Base-by-base conservation (phyloP, 2,888 invertebrate species). In the Machimus rusticus region DNA sequence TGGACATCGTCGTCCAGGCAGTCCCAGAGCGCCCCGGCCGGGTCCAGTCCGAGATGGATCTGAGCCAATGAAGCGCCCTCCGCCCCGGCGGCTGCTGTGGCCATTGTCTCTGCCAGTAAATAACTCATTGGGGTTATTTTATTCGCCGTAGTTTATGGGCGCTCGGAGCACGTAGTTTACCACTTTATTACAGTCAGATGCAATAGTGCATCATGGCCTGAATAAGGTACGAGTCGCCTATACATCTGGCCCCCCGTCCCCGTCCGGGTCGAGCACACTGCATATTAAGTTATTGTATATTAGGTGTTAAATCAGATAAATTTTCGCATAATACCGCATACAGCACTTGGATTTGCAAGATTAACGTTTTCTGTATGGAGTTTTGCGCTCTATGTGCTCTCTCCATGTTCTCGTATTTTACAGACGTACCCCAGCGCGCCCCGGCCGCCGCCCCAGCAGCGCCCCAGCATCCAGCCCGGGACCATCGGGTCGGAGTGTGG, bases 231-330 rank as follows among this genome's bases (percentile, higher is more conserved):
- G 57, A 82, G 82, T 55, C 31, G n/a, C 37, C 86, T 86, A 86
- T 86, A 85, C 55, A 74, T 85, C 43, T 46, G 31, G 74, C 19
- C 12, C 6, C 43, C 43, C 4, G 14, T 16, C 16, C 43, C 43
- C 43, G 43, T 4, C 14, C 43, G 43, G 4, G 16, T 12, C 86
- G 55, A 86, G 79, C 86, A 78, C 86, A 86, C 76, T 81, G 87
- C 79, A 89, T 88, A 93, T 92, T 92, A 93, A 92, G 92, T 92
- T 93, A 93, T 93, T 92, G 93, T 93, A 93, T 93, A 93, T 93
- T 93, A 93, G 93, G 93, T 93, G 93, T 93, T 93, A 93, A 93
- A 93, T 93, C 93, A 93, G 93, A 93, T 93, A 93, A 93, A 93
- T 93, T 93, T 92, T 92, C 92, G 92, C 92, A 92, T 92, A 92